Percentiles rank a stretch among this genome's conserved stretches.
phyloP scores from a whole-genome alignment of 2,113 vertebrate genomes.

The Calonectris borealis region DNA sequence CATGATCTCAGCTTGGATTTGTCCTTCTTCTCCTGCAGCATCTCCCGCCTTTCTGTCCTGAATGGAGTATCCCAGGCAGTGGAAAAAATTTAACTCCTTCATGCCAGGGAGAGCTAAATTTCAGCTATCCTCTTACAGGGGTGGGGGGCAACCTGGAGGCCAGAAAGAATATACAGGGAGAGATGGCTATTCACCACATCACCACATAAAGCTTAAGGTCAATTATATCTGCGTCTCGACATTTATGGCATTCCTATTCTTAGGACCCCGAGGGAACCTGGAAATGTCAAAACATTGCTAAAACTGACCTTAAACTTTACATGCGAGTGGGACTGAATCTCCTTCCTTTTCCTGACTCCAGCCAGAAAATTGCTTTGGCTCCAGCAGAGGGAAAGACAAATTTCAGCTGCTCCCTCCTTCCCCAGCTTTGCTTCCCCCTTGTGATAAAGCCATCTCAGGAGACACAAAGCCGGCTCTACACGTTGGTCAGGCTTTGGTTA shows the following conservation, averaged over 20 bases:
- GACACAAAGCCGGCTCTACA: neutral
- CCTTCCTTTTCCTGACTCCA: conserved; percentile 1
- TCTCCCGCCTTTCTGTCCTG: neutral
- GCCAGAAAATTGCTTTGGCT: conserved; percentile 51
- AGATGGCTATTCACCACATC: neutral
- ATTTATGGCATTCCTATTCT: conserved; percentile 49
- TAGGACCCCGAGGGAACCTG: conserved; percentile 3
- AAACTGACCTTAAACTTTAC: conserved; percentile 76
- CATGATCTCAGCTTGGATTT: neutral
- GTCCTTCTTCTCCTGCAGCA: neutral
- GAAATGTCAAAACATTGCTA: conserved; percentile 75
- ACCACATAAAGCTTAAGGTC: conserved; percentile 65
- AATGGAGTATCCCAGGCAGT: neutral
- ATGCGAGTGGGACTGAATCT: conserved; percentile 4
- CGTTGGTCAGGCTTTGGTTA: neutral
- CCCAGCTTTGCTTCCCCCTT: neutral
- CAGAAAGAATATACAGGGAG: neutral
- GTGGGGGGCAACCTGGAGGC: neutral
- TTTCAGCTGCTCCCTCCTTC: conserved; percentile 45
- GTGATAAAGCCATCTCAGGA: neutral
- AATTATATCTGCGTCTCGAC: conserved; percentile 37
- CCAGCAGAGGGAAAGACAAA: conserved; percentile 32
- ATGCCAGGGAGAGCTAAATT: neutral
- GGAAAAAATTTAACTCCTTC: neutral
- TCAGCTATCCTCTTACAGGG: neutral